These are phyloP conservation scores for Dryoscopus gambensis DNA, from an alignment of 2,113 vertebrate genomes.

Conservation along the genomic window DNA sequence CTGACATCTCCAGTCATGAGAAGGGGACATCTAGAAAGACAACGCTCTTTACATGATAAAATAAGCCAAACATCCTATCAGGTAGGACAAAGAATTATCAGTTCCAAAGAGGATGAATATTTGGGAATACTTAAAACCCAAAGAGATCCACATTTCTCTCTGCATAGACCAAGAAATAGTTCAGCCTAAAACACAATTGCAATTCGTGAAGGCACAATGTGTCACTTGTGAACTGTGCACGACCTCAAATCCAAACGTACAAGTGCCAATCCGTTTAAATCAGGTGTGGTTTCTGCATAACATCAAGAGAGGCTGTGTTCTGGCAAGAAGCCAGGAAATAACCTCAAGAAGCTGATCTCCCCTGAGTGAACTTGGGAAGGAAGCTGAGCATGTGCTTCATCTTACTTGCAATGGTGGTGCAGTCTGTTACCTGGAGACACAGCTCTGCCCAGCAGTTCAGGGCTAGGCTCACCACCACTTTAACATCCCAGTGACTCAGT, in stretches of 20 bases:
- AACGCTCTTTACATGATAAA: neutral
- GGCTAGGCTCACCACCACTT: neutral
- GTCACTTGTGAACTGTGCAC: neutral
- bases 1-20: neutral
- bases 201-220: neutral
- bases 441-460: neutral
- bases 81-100: neutral
- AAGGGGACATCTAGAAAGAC: neutral
- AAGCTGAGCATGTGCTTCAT: neutral
- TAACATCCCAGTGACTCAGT: neutral
- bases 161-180: neutral
- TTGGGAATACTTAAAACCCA: neutral
- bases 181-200: neutral
- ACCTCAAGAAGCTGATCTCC: neutral
- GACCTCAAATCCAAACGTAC: neutral
- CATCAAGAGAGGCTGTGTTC: neutral
- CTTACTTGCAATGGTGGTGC: neutral
- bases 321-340: conserved; percentile 9
- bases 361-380: neutral
- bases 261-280: neutral
- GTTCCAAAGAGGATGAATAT: neutral
- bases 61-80: neutral
- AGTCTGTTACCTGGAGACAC: neutral
- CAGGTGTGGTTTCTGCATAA: neutral
- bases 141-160: neutral